Evolutionary conservation across 1,140 invertebrate species (phyloP).

Genomic region (Mercenaria mercenaria): DNA sequence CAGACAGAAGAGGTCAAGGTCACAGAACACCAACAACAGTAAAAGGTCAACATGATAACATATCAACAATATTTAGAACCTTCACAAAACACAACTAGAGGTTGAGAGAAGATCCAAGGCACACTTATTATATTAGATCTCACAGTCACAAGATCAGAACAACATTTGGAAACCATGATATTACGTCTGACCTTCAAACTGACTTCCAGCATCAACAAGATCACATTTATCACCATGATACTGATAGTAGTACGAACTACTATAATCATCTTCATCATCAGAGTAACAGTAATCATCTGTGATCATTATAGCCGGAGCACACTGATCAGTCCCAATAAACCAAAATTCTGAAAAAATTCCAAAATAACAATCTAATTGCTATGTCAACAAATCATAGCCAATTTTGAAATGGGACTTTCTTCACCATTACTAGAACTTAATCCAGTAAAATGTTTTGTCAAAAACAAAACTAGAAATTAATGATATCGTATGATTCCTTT

Average conservation of each 20-base stretch:
- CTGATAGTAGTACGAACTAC: not conserved
- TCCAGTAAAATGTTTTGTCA: too few species aligned
- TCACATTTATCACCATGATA: not conserved
- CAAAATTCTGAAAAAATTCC: slow-evolving; percentile 5
- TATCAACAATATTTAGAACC: not conserved
- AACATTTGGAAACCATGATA: not conserved
- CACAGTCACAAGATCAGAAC: not conserved
- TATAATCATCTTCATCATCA: slow-evolving; percentile 30
- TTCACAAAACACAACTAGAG: not conserved
- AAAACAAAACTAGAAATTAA: too few species aligned
- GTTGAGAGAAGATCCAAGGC: not conserved
- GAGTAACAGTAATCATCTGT: slow-evolving; percentile 13
- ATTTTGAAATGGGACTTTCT: not conserved
- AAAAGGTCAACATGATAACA: not conserved
- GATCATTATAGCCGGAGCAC: slow-evolving; percentile 36
- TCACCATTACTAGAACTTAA: too few species aligned
- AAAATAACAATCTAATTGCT: not conserved
- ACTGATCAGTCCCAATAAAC: not conserved
- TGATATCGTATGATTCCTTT: too few species aligned
- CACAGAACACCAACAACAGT: not conserved
- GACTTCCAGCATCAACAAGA: slow-evolving; percentile 37
- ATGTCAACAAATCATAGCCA: not conserved
- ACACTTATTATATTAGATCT: not conserved
- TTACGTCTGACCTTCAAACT: slow-evolving; percentile 35
- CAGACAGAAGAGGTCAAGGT: not conserved